Conservation (phyloP, 2,113 vertebrate genomes). For the Cercocebus atys region DNA sequence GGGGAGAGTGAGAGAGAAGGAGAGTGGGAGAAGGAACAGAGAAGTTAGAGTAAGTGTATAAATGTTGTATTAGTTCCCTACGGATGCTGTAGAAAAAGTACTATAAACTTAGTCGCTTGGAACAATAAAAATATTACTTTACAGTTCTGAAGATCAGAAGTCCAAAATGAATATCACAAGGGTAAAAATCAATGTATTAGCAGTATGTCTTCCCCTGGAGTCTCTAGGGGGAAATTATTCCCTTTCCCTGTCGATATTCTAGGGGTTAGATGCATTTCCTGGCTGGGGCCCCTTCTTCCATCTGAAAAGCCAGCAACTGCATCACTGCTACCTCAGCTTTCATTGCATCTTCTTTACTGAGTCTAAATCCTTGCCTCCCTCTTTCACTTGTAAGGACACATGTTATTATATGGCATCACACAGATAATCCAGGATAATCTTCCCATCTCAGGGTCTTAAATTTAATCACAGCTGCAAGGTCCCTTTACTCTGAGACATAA, state of each 20-base stretch:
- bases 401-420: background rate
- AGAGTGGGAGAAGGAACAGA: background rate
- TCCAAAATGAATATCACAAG: background rate
- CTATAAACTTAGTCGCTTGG: background rate
- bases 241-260: background rate
- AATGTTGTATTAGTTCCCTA: background rate
- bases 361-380: background rate
- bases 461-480: background rate
- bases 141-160: background rate
- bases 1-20: background rate
- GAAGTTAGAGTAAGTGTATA: background rate
- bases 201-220: background rate
- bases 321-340: background rate
- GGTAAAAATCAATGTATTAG: background rate
- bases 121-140: background rate
- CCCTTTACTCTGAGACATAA: background rate
- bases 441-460: background rate
- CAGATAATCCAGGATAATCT: background rate
- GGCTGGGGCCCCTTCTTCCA: background rate
- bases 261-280: background rate
- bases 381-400: background rate
- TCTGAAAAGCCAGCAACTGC: background rate
- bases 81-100: background rate
- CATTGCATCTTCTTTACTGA: background rate
- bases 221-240: background rate